These are phyloP conservation scores for Blastobasis adustella DNA, from an alignment of 2,888 invertebrate genomes.

Conservation along the genomic window DNA sequence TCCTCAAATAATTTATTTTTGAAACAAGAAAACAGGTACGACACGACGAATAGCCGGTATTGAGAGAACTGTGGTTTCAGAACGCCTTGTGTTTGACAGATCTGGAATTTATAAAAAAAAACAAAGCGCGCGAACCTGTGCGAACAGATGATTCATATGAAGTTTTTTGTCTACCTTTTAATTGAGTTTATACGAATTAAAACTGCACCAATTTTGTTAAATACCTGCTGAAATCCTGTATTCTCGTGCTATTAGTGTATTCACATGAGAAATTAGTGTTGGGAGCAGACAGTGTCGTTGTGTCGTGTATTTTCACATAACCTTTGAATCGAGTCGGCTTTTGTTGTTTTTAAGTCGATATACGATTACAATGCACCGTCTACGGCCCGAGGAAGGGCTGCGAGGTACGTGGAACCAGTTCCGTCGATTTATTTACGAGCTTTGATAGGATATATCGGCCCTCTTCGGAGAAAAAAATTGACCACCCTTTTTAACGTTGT, in stretches of 20 bases:
- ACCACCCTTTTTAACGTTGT: background rate
- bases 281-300: too few relatives aligned
- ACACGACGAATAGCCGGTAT: too few relatives aligned
- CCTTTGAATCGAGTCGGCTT: constrained; percentile 19
- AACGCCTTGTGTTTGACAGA: constrained; percentile 6
- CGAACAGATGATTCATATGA: constrained; percentile 15
- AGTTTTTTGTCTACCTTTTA: constrained; percentile 12
- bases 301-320: constrained; percentile 14
- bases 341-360: constrained; percentile 19
- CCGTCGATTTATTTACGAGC: constrained; percentile 34
- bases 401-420: constrained; percentile 44
- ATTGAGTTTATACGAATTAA: constrained; percentile 3
- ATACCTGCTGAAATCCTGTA: constrained; percentile 1
- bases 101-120: constrained; percentile 11
- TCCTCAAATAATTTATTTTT: too few relatives aligned
- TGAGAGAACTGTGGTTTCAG: background rate
- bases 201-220: constrained; percentile 6
- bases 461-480: constrained; percentile 7
- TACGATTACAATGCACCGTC: constrained; percentile 23
- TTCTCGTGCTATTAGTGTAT: constrained; percentile 1
- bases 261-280: constrained; percentile 25
- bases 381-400: constrained; percentile 24
- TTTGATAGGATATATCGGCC: constrained; percentile 30
- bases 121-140: constrained; percentile 22
- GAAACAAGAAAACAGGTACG: too few relatives aligned